Evolutionary conservation across 2,797 vertebrate species (phyloP).

Genomic region (Caiman crocodilus): DNA sequence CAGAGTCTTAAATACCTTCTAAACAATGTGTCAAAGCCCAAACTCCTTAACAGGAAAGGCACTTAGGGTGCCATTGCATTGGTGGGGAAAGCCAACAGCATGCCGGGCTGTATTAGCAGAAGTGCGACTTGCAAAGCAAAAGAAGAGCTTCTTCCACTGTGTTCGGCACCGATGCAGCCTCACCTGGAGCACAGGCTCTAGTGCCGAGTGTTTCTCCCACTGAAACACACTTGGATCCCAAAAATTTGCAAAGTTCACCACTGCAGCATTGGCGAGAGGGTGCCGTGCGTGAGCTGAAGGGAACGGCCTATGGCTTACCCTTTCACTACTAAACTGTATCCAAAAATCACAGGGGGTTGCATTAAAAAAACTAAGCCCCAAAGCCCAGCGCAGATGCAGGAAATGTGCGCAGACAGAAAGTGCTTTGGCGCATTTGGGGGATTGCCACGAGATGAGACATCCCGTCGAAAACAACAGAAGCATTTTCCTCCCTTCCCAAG

Average conservation of each 20-base stretch:
- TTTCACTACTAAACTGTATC: neutral
- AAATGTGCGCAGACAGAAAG: neutral
- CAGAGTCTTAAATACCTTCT: neutral
- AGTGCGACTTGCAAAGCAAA: no score
- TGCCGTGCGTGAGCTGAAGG: neutral
- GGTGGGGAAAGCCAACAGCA: no score
- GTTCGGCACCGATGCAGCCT: no score
- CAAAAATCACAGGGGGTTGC: neutral
- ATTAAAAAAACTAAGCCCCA: neutral
- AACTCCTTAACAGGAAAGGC: neutral
- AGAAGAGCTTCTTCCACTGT: no score
- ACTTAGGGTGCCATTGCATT: neutral
- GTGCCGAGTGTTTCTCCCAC: neutral
- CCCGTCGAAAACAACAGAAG: neutral
- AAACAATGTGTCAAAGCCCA: neutral
- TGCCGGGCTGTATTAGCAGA: no score
- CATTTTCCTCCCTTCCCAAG: neutral
- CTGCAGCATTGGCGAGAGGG: neutral
- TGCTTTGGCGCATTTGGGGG: neutral
- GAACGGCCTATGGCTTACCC: neutral
- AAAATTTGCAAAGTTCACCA: neutral
- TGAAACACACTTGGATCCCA: neutral
- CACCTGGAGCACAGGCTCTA: no score
- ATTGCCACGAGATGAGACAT: neutral
- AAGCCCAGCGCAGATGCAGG: neutral